These are phyloP conservation scores for Salticus scenicus DNA, from an alignment of 2,888 invertebrate species.

Conservation along the genomic window DNA sequence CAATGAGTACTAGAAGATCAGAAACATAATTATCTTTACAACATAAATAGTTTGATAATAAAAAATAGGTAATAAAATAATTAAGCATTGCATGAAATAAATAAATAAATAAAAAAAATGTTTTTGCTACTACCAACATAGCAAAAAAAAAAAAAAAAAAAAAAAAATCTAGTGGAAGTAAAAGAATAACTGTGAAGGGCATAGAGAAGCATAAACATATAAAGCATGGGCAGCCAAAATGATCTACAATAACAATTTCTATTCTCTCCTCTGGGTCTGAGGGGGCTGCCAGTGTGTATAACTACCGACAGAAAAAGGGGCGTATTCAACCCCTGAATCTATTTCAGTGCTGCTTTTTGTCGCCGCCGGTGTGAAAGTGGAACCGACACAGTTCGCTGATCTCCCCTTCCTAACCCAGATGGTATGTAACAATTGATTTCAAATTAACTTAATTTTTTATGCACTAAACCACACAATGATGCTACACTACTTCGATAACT, in stretches of 20 bases:
- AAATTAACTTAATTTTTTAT: neutral
- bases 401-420: constrained; percentile 42
- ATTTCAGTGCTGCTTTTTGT: constrained; percentile 41
- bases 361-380: constrained; percentile 54
- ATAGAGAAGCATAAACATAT: neutral
- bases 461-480: no score
- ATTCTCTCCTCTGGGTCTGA: neutral
- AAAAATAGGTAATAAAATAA: no score
- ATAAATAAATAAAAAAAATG: no score
- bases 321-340: constrained; percentile 18
- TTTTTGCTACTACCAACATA: no score
- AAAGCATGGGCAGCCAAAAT: neutral
- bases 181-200: no score
- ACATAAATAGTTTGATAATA: no score
- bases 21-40: no score
- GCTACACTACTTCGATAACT: no score
- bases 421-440: constrained; percentile 37
- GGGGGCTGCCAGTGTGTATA: neutral
- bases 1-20: no score
- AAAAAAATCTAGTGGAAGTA: no score
- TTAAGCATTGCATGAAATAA: no score
- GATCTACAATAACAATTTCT: neutral
- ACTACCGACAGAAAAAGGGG: neutral
- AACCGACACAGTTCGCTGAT: constrained; percentile 55
- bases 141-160: no score